Evolutionary conservation across 2,113 vertebrate species (phyloP), one percentile per base, ranked within the genome.

Genomic region (Rhinopomastus cyanomelas): DNA sequence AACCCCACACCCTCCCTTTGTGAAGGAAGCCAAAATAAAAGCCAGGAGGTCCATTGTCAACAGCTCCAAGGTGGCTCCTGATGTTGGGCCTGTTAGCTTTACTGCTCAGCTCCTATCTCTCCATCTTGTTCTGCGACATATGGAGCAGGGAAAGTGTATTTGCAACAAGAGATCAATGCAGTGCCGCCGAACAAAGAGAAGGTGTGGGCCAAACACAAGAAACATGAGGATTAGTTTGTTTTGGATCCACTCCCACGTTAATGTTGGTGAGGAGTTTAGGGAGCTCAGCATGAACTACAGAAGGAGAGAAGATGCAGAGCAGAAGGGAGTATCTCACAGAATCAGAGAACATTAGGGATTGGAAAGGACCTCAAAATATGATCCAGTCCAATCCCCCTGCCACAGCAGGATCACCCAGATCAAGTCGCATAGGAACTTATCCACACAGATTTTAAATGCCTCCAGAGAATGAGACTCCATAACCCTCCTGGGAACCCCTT

Each of bases 181-280:
- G n/a, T 23, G 13, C 6, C 1, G 7, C 39, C 2, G 1, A 88
- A 51, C 5, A 32, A 73, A 53, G 34, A 19, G 55, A 83, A 77
- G 6, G 17, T 8, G 3, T 64, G 29, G 25, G 46, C 20, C 29
- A 88, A 93, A 48, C 8, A 18, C 3, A 12, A 36, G 8, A 11
- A 93, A 48, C 8, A 18, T 3, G 14, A 36, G 8, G 13, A 36
- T 48, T 78, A 19, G 39, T 26, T 86, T 55, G 26, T 44, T 84
- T 71, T 81, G 39, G 29, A 60, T 53, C 17, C 0, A 0, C 12
- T 86, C 29, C 48, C 14, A 6, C 1, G 1, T 12, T 32, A 26
- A 64, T 16, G 42, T 23, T 44, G 32, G 14, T 52, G 11, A 60
- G 12, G 23, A 27, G 12, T 30, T 68, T 1, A 1, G 27, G 22